Percentiles rank a stretch among this genome's conserved stretches.
phyloP scores from a whole-genome alignment of 2,113 vertebrate genomes.

The Ctenodactylus gundi region DNA sequence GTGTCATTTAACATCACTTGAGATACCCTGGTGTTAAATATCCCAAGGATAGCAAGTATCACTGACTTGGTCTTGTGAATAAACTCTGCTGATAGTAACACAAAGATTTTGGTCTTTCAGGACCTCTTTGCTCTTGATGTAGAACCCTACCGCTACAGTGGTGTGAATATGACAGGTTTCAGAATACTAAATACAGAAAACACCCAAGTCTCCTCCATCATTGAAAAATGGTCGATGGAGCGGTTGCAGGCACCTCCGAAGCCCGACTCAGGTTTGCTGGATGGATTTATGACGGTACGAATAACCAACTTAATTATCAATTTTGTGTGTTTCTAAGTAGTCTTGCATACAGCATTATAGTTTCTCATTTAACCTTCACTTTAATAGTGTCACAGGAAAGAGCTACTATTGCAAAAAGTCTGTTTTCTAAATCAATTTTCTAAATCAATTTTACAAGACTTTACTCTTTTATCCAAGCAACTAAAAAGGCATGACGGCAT shows the following conservation, averaged over 20 bases:
- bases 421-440: neutral
- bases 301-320: constrained; percentile 50
- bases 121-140: constrained; percentile 98
- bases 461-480: neutral
- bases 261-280: constrained; percentile 98
- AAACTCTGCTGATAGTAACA: constrained; percentile 9
- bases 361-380: neutral
- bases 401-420: neutral
- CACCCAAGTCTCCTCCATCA: constrained; percentile 96
- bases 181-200: constrained; percentile 98
- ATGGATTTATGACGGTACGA: constrained; percentile 99
- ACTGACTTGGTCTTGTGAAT: neutral
- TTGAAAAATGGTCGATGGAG: constrained; percentile 99
- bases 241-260: constrained; percentile 97
- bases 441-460: neutral
- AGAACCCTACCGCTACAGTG: constrained; percentile 97
- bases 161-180: constrained; percentile 99
- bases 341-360: neutral
- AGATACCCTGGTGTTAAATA: neutral
- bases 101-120: constrained; percentile 80
- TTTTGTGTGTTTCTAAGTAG: constrained; percentile 30
- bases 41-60: neutral
- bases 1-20: neutral
- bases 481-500: neutral
- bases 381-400: neutral